Percentiles rank a stretch among this genome's conserved stretches.
phyloP scores from a whole-genome alignment of 92 coral and sea anemone species.

The Epizoanthus stellaris region DNA sequence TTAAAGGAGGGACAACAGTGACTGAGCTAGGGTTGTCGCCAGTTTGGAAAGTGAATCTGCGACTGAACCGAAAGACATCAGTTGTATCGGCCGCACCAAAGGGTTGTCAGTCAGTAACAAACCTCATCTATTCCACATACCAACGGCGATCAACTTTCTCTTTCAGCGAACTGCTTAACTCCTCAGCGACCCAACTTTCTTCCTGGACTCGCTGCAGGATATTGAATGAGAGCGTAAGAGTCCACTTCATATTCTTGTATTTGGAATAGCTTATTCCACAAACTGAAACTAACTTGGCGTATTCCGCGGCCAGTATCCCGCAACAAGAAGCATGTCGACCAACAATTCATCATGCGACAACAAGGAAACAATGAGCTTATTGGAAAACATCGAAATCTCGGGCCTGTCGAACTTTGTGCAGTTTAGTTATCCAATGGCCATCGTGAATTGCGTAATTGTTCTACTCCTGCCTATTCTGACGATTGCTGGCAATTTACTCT shows the following conservation, averaged over 20 bases:
- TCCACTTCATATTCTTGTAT: no score
- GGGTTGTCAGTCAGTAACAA: background rate
- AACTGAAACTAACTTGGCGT: no score
- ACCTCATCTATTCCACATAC: no score
- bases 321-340: background rate
- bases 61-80: background rate
- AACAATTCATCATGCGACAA: slow-evolving; percentile 2
- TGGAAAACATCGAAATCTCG: background rate
- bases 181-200: no score
- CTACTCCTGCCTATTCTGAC: slow-evolving; percentile 7
- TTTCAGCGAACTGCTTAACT: no score
- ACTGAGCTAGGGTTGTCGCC: background rate
- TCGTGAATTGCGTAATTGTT: background rate
- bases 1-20: no score
- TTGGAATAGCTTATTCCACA: no score
- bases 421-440: slow-evolving; percentile 6
- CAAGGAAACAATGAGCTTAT: background rate
- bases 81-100: no score
- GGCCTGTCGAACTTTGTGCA: slow-evolving; percentile 4
- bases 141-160: no score
- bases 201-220: no score
- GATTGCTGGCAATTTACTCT: background rate
- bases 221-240: no score
- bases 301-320: no score
- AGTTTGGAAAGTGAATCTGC: slow-evolving; percentile 1